Percentiles rank a stretch among this genome's conserved stretches.
Conservation (phyloP, 2,888 invertebrate genomes). For the Oithona nana region DNA sequence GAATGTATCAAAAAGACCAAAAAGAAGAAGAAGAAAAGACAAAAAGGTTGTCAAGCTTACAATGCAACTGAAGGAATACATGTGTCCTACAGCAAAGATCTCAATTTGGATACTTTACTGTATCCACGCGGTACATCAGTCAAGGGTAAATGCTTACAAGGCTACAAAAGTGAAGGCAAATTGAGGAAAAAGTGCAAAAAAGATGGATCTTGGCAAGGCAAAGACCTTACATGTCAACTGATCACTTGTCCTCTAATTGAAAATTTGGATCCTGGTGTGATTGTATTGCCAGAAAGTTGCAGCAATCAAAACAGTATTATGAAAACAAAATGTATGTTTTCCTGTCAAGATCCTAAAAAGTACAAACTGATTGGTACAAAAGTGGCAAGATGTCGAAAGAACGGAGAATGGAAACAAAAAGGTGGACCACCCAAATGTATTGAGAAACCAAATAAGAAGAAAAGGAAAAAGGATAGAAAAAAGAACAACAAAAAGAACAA, state of each 20-base stretch:
- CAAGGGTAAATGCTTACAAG: not conserved
- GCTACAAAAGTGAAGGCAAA: not conserved
- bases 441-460: not conserved
- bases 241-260: not conserved
- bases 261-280: not conserved
- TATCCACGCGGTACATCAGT: not conserved
- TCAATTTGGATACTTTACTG: not conserved
- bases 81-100: not conserved
- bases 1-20: not conserved
- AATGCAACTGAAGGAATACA: not conserved
- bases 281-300: not conserved
- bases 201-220: constrained; percentile 4
- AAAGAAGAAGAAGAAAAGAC: not conserved
- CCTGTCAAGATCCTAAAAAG: not conserved
- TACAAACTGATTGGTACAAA: constrained; percentile 2
- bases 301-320: not conserved
- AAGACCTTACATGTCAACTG: not conserved
- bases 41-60: not conserved
- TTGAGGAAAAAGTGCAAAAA: constrained; percentile 1
- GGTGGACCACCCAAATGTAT: constrained; percentile 7
- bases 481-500: not conserved
- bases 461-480: not conserved
- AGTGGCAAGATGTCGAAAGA: not conserved
- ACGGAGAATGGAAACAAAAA: not conserved
- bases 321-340: not conserved